phyloP scores from a whole-genome alignment of 2,113 vertebrate species.

The Cynocephalus volans region DNA sequence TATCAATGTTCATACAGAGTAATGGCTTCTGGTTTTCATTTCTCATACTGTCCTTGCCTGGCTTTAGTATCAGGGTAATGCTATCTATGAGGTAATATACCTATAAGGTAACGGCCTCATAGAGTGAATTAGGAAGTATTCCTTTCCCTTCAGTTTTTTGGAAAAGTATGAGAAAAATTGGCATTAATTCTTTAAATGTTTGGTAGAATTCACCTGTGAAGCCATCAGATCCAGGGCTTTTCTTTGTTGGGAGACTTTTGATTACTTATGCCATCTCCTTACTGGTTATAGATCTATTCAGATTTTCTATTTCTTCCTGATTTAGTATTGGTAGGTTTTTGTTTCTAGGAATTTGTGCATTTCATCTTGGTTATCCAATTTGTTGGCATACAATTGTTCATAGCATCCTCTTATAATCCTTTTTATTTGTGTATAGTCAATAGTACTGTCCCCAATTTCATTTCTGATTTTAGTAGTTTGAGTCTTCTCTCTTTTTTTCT shows the following conservation, averaged over 20 bases:
- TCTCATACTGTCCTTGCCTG: neutral
- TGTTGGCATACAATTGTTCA: neutral
- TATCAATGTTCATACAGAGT: neutral
- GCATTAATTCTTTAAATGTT: neutral
- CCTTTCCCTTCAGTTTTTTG: neutral
- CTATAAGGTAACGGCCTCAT: too few relatives aligned
- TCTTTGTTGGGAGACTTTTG: neutral
- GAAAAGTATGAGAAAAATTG: neutral
- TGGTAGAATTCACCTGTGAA: neutral
- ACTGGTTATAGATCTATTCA: neutral
- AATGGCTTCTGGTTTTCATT: neutral
- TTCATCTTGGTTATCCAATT: neutral
- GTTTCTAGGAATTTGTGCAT: neutral
- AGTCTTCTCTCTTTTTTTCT: neutral
- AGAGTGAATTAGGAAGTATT: neutral
- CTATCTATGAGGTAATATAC: neutral
- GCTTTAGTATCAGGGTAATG: neutral
- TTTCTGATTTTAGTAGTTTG: neutral
- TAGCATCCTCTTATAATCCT: neutral
- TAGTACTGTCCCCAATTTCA: neutral
- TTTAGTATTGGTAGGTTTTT: neutral
- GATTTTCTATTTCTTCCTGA: neutral
- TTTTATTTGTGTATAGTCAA: neutral
- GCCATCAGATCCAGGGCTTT: neutral
- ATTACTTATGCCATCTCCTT: neutral